Base-by-base conservation (phyloP, 1,140 invertebrate species). In the Wiebesia pumilae region DNA sequence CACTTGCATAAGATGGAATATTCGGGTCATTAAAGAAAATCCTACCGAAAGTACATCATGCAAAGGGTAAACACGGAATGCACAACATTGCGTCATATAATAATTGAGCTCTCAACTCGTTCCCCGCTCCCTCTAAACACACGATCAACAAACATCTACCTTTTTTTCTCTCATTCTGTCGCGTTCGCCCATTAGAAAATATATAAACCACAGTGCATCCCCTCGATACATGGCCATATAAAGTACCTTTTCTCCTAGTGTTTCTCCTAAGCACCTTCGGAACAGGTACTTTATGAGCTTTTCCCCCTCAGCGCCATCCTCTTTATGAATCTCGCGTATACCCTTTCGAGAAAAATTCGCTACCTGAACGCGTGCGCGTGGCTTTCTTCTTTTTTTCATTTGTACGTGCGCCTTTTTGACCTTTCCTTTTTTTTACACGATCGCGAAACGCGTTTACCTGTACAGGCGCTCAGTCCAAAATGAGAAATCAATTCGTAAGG, bases 281-380 rank as follows among this genome's bases (percentile, higher is more conserved):
- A 24, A 47, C 83, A 84, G 83, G 83, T 84, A 79, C 58, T 58
- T 83, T 83, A 83, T 27, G 81, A 82, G 80, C 30, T 71, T 40
- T 73, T 58, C n/a, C 69, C 67, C 51, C 19, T 83, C 67, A 67
- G 38, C 40, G 43, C 24, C 81, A 54, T 82, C 47, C 43, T 77
- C 58, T 83, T 83, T 83, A 75, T 19, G 40, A 54, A 79, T 79
- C 47, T 51, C 30, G 83, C 40, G 73, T 84, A 7, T 35, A 84
- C 83, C 83, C 83, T 84, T 84, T 84, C 83, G 83, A 40, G 58
- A 67, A 79, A 84, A 58, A 79, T 47, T 58, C 83, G n/a, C 54
- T 85, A 85, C 83, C 83, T 85, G 83, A 69, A 54, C 83, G 83
- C 83, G 83, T 81, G 84, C 83, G 54, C 47, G 24, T 30, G 51